Conservation (phyloP, 2,888 invertebrate genomes). For the Eubasilissa splendida region DNA sequence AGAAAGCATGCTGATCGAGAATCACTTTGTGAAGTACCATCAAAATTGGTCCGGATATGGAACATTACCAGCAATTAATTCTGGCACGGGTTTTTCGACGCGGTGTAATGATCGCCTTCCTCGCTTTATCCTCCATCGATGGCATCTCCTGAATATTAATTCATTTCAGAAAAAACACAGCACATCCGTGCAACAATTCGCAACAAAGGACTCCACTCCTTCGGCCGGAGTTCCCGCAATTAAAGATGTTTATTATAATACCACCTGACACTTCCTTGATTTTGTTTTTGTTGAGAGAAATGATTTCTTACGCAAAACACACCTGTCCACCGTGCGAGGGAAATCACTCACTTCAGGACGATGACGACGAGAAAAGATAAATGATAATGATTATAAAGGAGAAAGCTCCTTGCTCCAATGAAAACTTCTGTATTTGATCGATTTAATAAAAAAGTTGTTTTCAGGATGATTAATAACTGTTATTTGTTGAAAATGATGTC, state of each 20-base stretch:
- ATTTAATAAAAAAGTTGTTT: not conserved
- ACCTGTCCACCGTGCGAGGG: conserved; percentile 10
- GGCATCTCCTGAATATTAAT: conserved; percentile 25
- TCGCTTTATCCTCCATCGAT: conserved; percentile 12
- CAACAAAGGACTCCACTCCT: conserved; percentile 8
- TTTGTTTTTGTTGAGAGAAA: not conserved
- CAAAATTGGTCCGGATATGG: conserved; percentile 17
- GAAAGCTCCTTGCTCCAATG: not conserved
- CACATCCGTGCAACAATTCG: conserved; percentile 8
- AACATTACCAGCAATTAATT: conserved; percentile 25
- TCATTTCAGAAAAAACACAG: not conserved
- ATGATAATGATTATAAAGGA: not conserved
- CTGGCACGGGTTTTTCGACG: conserved; percentile 17
- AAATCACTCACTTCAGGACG: not conserved
- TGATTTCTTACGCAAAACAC: not conserved
- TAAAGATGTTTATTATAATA: conserved; percentile 3
- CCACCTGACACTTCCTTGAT: conserved; percentile 32
- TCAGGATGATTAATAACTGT: no score
- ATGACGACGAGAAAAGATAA: not conserved
- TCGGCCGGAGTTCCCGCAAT: conserved; percentile 4
- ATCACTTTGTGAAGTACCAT: not conserved
- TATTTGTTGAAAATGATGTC: no score
- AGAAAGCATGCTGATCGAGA: not conserved
- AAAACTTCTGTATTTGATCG: not conserved
- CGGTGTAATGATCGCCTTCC: conserved; percentile 36